Conservation (phyloP, 2,888 invertebrate species). For the Thecophora atra region DNA sequence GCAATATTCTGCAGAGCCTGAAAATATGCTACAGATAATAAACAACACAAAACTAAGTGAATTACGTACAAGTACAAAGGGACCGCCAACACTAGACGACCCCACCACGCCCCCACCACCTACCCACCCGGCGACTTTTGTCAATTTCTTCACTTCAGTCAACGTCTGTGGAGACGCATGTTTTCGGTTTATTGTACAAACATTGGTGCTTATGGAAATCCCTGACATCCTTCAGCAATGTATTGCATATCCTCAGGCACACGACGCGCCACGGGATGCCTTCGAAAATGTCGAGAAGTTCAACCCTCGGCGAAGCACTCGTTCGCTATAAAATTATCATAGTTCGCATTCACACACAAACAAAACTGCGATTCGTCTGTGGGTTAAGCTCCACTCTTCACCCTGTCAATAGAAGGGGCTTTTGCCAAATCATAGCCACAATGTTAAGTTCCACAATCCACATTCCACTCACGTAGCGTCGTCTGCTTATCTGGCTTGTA, state of each 20-base stretch:
- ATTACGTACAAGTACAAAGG: too few species aligned
- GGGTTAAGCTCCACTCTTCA: background rate
- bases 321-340: background rate
- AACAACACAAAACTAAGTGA: slow-evolving; percentile 12
- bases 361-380: background rate
- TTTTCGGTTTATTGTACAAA: slow-evolving; percentile 23
- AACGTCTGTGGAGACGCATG: background rate
- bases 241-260: slow-evolving; percentile 21
- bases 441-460: slow-evolving; percentile 23
- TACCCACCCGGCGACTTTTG: background rate
- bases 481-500: slow-evolving; percentile 36
- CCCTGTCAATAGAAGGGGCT: slow-evolving; percentile 12
- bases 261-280: background rate
- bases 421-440: slow-evolving; percentile 28
- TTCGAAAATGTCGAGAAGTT: background rate
- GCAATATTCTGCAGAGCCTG: slow-evolving; percentile 43
- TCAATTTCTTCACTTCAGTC: background rate
- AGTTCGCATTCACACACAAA: background rate
- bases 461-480: slow-evolving; percentile 44
- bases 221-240: background rate
- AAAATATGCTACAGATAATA: slow-evolving; percentile 25
- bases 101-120: background rate
- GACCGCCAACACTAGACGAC: too few species aligned
- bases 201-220: slow-evolving; percentile 7
- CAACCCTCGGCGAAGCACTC: too few species aligned